Percentiles rank a stretch among this genome's conserved stretches.
phyloP scores from a whole-genome alignment of 2,888 invertebrate genomes.

The Gastrophysa polygoni region DNA sequence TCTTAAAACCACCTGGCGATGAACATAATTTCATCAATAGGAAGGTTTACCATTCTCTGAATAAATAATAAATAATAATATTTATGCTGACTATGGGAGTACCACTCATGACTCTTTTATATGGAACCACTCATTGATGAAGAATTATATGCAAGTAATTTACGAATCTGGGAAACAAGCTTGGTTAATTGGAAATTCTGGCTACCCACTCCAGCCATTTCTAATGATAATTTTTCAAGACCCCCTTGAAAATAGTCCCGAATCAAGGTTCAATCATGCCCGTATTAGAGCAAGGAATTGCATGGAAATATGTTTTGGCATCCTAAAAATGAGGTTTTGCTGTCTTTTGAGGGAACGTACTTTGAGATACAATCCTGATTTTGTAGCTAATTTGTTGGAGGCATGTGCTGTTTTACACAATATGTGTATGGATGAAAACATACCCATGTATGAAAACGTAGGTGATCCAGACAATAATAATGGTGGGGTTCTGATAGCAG shows the following conservation, averaged over 20 bases:
- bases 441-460: constrained; percentile 4
- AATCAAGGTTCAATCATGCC: constrained; percentile 6
- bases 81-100: neutral
- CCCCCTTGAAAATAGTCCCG: neutral
- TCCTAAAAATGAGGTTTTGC: constrained; percentile 1
- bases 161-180: neutral
- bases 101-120: neutral
- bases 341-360: neutral
- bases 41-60: neutral
- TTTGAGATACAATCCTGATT: neutral
- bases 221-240: constrained; percentile 1
- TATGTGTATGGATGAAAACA: neutral
- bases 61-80: neutral
- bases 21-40: neutral
- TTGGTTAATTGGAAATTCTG: constrained; percentile 4
- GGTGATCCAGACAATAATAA: constrained; percentile 2
- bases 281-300: constrained; percentile 1
- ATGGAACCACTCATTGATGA: neutral
- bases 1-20: neutral
- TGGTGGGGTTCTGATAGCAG: neutral
- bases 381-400: neutral
- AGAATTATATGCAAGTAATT: neutral
- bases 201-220: constrained; percentile 3
- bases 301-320: neutral
- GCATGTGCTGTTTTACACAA: neutral